A percentile compares a stretch with the other conserved stretches of the same genome.
Conservation (phyloP, 2,113 vertebrate genomes). For the Chelonoidis abingdonii region DNA sequence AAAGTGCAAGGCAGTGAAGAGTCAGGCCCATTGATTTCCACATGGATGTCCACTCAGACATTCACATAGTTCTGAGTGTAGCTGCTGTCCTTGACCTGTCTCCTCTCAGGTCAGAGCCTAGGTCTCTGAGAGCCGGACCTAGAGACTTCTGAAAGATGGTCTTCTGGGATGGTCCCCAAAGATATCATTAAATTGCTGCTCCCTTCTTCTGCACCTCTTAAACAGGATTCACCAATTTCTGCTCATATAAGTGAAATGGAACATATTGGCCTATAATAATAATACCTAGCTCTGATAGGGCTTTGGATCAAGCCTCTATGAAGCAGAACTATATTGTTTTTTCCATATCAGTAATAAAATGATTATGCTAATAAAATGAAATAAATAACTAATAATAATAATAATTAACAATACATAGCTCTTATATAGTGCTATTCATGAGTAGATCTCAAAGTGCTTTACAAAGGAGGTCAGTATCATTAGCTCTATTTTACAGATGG, state of each 20-base stretch:
- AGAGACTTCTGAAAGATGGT: too few species aligned
- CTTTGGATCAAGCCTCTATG: background rate
- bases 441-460: background rate
- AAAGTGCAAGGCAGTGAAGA: background rate
- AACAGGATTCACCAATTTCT: background rate
- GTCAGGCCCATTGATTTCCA: background rate
- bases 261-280: background rate
- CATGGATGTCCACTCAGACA: background rate
- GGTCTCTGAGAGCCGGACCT: too few species aligned
- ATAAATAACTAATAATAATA: too few species aligned
- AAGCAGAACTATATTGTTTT: background rate
- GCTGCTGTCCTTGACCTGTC: background rate
- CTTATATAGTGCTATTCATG: background rate
- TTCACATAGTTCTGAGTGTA: background rate
- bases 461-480: background rate
- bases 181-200: background rate
- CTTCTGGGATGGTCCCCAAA: background rate
- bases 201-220: background rate
- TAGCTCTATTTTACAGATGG: background rate
- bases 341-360: background rate
- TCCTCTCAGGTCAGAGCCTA: background rate
- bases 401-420: background rate
- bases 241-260: background rate
- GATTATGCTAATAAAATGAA: too few species aligned
- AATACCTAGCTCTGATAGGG: background rate